Percentiles rank a stretch among this genome's conserved stretches.
These are phyloP conservation scores for Abscondita cerata DNA, from an alignment of 2,888 invertebrate species.

Conservation along the genomic window DNA sequence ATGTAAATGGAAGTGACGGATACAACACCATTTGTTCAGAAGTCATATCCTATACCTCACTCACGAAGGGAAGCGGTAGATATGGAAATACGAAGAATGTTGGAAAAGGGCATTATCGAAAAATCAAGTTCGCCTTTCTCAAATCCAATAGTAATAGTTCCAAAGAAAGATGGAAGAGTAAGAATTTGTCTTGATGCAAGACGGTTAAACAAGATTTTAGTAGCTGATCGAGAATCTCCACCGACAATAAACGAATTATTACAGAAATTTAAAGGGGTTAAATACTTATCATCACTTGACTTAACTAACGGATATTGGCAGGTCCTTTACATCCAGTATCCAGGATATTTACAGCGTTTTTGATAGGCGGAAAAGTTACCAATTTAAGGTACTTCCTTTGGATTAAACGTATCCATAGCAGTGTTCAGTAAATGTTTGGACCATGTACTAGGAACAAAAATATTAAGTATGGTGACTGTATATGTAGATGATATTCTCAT, in stretches of 20 bases:
- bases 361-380: slow-evolving; percentile 35
- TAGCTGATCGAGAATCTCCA: slow-evolving; percentile 24
- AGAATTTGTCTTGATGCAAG: slow-evolving; percentile 7
- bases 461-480: background rate
- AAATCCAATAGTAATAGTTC: slow-evolving; percentile 6
- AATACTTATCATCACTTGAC: slow-evolving; percentile 37
- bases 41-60: background rate
- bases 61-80: slow-evolving; percentile 2
- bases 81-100: background rate
- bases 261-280: slow-evolving; percentile 30
- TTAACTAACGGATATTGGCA: slow-evolving; percentile 43
- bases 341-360: slow-evolving; percentile 39
- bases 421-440: slow-evolving; percentile 32
- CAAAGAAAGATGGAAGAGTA: background rate
- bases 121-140: background rate
- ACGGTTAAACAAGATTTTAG: slow-evolving; percentile 22
- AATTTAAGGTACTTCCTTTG: slow-evolving; percentile 36
- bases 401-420: slow-evolving; percentile 29
- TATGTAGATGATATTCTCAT: slow-evolving; percentile 37
- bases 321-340: slow-evolving; percentile 29
- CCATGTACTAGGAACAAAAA: slow-evolving; percentile 29
- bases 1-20: background rate
- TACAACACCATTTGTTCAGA: background rate
- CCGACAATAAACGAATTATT: slow-evolving; percentile 30
- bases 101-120: background rate